Conservation (phyloP, 2,888 invertebrate genomes). For the Coronaproctus castanopsis region DNA sequence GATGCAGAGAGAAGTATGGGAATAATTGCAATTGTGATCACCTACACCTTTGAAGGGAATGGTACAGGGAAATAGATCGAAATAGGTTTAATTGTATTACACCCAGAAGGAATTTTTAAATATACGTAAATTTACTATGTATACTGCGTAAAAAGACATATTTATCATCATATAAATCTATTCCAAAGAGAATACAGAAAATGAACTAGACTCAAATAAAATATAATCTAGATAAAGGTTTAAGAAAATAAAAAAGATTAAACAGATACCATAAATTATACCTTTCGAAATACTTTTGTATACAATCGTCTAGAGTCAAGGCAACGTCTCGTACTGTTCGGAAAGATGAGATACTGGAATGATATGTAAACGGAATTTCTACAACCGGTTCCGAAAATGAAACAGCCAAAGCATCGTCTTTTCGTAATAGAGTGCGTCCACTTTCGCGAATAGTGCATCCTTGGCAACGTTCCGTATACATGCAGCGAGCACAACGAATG, state of each 20-base stretch:
- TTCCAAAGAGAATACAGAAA: neutral
- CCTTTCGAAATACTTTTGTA: no score
- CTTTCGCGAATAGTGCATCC: slow-evolving; percentile 33
- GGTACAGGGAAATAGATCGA: no score
- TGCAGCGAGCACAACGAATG: slow-evolving; percentile 36
- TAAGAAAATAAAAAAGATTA: neutral
- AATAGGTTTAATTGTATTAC: no score
- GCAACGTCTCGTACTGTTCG: slow-evolving; percentile 20
- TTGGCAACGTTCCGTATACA: slow-evolving; percentile 33
- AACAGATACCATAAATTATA: neutral
- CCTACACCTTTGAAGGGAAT: no score
- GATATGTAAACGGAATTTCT: slow-evolving; percentile 27
- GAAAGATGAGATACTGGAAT: slow-evolving; percentile 30
- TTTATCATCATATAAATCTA: no score
- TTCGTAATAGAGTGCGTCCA: slow-evolving; percentile 31
- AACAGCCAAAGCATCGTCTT: slow-evolving; percentile 34
- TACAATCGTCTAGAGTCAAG: no score
- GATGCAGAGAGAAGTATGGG: no score
- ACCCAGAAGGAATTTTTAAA: no score
- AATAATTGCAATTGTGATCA: no score
- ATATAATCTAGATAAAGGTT: neutral
- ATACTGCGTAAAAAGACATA: no score
- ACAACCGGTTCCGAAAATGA: slow-evolving; percentile 27
- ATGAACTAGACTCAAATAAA: slow-evolving; percentile 1
- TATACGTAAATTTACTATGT: no score